Percentiles rank a stretch among this genome's conserved stretches.
Evolutionary conservation across 2,113 vertebrate genomes (phyloP).

Genomic region (Petaurus breviceps): DNA sequence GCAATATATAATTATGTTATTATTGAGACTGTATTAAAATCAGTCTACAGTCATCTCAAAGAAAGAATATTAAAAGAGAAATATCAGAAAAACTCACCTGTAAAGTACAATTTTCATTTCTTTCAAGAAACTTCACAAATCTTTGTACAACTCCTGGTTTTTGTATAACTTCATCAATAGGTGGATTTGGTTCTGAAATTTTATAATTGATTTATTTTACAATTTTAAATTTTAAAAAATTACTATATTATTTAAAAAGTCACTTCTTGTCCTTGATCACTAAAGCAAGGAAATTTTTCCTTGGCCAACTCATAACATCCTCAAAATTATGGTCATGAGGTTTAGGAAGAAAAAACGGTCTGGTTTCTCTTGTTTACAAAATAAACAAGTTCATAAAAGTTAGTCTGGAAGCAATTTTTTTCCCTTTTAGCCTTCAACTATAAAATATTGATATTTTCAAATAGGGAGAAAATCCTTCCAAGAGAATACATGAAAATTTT

Average conservation of each 20-base stretch:
- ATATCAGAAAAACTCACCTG: slow-evolving; percentile 85
- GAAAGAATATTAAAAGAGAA: slow-evolving; percentile 45
- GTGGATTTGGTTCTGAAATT: slow-evolving; percentile 93
- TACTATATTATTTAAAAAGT: slow-evolving; percentile 35
- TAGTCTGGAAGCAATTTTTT: not conserved
- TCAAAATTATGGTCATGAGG: not conserved
- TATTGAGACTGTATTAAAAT: not conserved
- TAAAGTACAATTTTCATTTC: slow-evolving; percentile 92
- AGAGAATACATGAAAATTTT: not conserved
- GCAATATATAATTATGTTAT: not conserved
- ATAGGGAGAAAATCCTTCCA: not conserved
- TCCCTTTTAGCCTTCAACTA: not conserved
- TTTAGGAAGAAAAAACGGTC: not conserved
- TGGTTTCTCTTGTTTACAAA: not conserved
- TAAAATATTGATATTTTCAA: not conserved
- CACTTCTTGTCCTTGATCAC: not conserved
- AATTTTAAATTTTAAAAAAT: not conserved
- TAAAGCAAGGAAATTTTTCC: not conserved
- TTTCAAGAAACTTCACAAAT: slow-evolving; percentile 95
- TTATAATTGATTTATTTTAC: slow-evolving; percentile 19
- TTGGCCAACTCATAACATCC: not conserved
- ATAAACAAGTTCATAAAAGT: not conserved
- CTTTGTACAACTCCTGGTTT: slow-evolving; percentile 92
- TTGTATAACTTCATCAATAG: slow-evolving; percentile 95
- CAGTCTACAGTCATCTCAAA: slow-evolving; percentile 32